phyloP scores from a whole-genome alignment of 2,888 invertebrate genomes.

The Omphaloscelis lunosa region DNA sequence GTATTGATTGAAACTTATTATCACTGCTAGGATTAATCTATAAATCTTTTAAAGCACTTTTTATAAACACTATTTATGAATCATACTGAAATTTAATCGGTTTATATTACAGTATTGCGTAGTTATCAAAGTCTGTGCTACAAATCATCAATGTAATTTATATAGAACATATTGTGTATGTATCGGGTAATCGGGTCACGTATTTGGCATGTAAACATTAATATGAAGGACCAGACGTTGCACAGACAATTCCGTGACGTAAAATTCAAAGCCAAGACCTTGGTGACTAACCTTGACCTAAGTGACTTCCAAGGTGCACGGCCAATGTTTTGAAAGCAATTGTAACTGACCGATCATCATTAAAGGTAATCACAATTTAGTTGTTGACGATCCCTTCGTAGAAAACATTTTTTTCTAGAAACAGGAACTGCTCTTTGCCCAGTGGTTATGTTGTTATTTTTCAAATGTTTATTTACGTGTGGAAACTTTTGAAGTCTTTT shows the following conservation, averaged over 20 bases:
- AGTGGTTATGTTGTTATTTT: constrained; percentile 27
- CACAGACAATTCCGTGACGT: constrained; percentile 71
- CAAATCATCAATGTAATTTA: constrained; percentile 39
- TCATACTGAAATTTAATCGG: constrained; percentile 29
- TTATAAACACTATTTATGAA: constrained; percentile 13
- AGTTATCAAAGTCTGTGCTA: constrained; percentile 42
- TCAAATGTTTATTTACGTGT: constrained; percentile 48
- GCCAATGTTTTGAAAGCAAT: constrained; percentile 33
- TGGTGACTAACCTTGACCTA: constrained; percentile 50
- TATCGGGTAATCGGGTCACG: constrained; percentile 52
- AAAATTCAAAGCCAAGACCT: constrained; percentile 39
- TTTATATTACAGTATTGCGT: constrained; percentile 58
- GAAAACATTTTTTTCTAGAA: constrained; percentile 28
- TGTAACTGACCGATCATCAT: constrained; percentile 19
- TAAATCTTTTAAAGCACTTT: constrained; percentile 18
- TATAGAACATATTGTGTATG: constrained; percentile 38
- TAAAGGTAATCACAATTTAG: constrained; percentile 35
- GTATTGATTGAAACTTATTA: background rate
- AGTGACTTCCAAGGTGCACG: constrained; percentile 27
- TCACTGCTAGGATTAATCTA: too few species aligned
- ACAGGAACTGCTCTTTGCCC: constrained; percentile 40
- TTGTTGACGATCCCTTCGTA: constrained; percentile 32
- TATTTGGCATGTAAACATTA: constrained; percentile 57
- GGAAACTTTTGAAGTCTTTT: constrained; percentile 43
- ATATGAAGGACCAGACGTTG: constrained; percentile 68